Base-by-base conservation (phyloP, 2,797 vertebrate species). In the Phoebastria nigripes region DNA sequence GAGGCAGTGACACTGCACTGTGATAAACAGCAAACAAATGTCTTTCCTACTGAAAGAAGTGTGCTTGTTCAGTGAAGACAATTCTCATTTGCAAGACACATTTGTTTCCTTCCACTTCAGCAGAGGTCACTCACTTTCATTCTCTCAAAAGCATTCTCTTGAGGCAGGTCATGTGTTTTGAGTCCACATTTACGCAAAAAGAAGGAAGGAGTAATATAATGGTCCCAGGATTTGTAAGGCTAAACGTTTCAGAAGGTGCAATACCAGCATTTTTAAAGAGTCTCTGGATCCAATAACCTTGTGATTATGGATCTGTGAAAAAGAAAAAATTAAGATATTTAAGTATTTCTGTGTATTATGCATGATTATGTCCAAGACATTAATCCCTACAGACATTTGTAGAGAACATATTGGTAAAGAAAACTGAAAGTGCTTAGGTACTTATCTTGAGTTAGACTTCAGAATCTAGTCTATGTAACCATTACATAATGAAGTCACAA, bases 271-370 rank as follows among this genome's bases (percentile, higher is more conserved):
- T 97, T 95, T 96, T 90, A 96, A 87, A 93, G 96, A 98, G 98
- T 97, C 96, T 97, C 96, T 98, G 93, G 82, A 93, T 95, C 94
- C 90, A 96, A 73, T 69, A 94, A 90, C 74, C 81, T 93, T 97
- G 79, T 92, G 83, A 97, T 99, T 99, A 99, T 95, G 99, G 97
- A 98, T 99, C 99, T 99, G 98, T 96, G 89, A 89, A 98, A 97
- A 96, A 96, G 87, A 85, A 20, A 87, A 86, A 25, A 28, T 33
- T 42, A 11, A 87, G 12, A 5, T 35, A 55, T 49, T 73, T 33
- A 62, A 91, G 13, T 72, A 87, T 54, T 93, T 74, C n/a, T 69
- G 13, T 81, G 25, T 78, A 44, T 81, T 86, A 39, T 29, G 8
- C 8, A 41, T 46, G 6, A 55, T 35, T 77, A 65, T 19, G 18